Evolutionary conservation across 2,113 vertebrate genomes (phyloP), one percentile per base, ranked within the genome.

Genomic region (Lonchura striata): DNA sequence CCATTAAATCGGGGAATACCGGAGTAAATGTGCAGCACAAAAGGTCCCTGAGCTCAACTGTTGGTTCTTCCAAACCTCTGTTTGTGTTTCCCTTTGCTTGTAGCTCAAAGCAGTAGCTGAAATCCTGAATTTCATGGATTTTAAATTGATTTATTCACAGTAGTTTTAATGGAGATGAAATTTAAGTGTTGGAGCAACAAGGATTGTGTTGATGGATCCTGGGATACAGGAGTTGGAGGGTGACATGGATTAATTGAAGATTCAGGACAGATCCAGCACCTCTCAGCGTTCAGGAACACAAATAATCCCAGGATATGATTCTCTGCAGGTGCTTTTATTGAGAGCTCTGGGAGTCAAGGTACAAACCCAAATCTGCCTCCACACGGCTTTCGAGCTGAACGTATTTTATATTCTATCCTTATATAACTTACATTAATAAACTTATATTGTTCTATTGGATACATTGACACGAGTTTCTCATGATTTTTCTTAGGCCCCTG

Each of bases 31-130:
- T 27, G 72, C 56, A 7, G 92, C 84, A 81, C 77, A 75, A 68
- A 87, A 92, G 44, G 80, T 86, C 88, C 66, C 60, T 20, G 49
- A 46, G 60, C 91, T 95, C 89, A 78, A 80, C 91, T 94, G 64
- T 78, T 83, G 60, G 82, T 30, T 86, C 80, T 94, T 81, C 52
- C 60, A 17, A 76, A 84, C 44, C 33, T 23, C 8, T 47, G 75
- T 44, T 30, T 90, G 80, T 91, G 68, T 81, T 83, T 64, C 68
- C 57, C 57, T 91, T 33, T 66, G 28, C 64, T 80, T 23, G 56
- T 14, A 66, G 76, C 52, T 68, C 39, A 35, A 30, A 79, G 92
- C 69, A 78, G 61, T 21, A 63, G 44, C 57, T 65, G 31, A 42
- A 7, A 77, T 33, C 37, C 30, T 2, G 37, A n/a, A 37, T 49